phyloP scores from a whole-genome alignment of 2,888 invertebrate genomes.

The Drosophila hamatofila region DNA sequence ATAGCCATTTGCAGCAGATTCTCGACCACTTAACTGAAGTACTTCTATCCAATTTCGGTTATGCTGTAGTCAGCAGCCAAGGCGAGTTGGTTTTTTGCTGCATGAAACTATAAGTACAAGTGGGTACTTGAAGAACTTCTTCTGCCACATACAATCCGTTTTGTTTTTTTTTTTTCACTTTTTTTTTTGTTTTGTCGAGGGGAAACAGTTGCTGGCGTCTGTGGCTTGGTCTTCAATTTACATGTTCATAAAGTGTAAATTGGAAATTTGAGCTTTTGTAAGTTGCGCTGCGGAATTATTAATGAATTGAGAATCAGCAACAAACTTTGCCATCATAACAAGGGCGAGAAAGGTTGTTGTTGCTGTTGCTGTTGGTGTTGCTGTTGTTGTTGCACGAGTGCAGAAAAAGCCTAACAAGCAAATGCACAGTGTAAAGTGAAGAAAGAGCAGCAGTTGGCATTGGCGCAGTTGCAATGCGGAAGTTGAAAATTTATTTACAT shows the following conservation, averaged over 20 bases:
- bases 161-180: not conserved
- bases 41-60: conserved; percentile 62
- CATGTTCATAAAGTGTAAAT: conserved; percentile 74
- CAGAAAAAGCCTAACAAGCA: conserved; percentile 38
- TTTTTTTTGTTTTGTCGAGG: not conserved
- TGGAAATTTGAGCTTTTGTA: conserved; percentile 61
- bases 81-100: conserved; percentile 23
- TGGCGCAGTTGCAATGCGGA: conserved; percentile 61
- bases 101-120: conserved; percentile 30
- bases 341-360: conserved; percentile 1
- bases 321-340: conserved; percentile 62
- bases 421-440: conserved; percentile 43
- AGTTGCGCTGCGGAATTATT: conserved; percentile 61
- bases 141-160: conserved; percentile 13
- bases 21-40: conserved; percentile 54
- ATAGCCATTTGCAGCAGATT: conserved; percentile 58
- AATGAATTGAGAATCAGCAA: conserved; percentile 74
- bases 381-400: too few species aligned
- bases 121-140: conserved; percentile 26
- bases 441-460: conserved; percentile 32
- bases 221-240: conserved; percentile 60
- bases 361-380: not conserved
- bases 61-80: conserved; percentile 46
- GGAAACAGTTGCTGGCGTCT: conserved; percentile 35
- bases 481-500: conserved; percentile 71